Base-by-base conservation (phyloP, 2,113 vertebrate genomes). In the Hippoglossus stenolepis region DNA sequence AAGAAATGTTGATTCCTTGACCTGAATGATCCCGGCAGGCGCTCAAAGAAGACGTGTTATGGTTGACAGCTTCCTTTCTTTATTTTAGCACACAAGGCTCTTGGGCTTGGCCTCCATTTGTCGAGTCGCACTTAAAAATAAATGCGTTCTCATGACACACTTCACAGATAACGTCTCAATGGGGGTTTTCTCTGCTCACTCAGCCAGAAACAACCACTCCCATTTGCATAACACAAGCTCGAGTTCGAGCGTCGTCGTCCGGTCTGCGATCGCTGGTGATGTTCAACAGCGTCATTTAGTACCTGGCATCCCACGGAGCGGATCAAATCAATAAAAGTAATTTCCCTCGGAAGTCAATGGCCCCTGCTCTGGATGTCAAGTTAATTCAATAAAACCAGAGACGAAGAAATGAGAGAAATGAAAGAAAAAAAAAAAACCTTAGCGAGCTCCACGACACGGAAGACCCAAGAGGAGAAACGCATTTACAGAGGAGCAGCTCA, bases 11-110 rank as follows among this genome's bases (percentile, higher is more conserved):
- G 71, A 70, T 75, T 85, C 72, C 66, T 53, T 83, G 85, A 88
- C 87, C 89, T 65, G 65, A 85, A 85, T 86, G 83, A 88, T 81
- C 74, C 76, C 43, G 65, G 65, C 82, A 62, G 65, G 40, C n/a
- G 31, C 75, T 83, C 84, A 84, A 88, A 80, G 77, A 75, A 57
- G 65, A 76, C 31, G 75, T 58, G 85, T 87, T 58, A 73, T 71
- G 90, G 64, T 73, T 86, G 85, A 89, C 75, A 40, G 89, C 62
- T 61, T 79, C 88, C 73, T 89, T 91, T 93, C 77, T 91, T 87
- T 69, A 76, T 56, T 81, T 81, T 60, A 28, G 66, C 70, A 76
- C 67, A 73, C 21, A 57, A 73, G 56, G 69, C 82, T 81, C 40
- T 15, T 14, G n/a, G 57, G 72, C 64, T 71, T 17, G 58, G 76